Evolutionary conservation across 1,140 invertebrate genomes (phyloP), one percentile per base, ranked within the genome.

Genomic region (Drusus annulatus): DNA sequence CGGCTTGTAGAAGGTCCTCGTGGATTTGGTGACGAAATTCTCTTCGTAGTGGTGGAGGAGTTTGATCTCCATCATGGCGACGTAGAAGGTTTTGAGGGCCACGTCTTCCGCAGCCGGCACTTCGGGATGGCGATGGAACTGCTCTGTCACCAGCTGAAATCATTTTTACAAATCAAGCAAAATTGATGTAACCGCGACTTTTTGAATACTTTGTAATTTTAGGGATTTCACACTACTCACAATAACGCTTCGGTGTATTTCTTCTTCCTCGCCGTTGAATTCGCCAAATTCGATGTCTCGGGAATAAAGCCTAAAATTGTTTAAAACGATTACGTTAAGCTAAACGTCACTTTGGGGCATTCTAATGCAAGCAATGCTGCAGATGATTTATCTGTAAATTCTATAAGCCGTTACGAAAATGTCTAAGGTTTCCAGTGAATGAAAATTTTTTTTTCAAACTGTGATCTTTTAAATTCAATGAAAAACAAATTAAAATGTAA

Each of bases 31-130:
- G 0, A 94, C 90, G 78, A 91, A 91, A n/a, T 91, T 92, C 71
- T 91, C 89, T 0, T 90, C 91, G 79, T 95, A 95, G 85, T 95
- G 94, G 85, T 92, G 94, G 71, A 93, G 89, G 0, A 95, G 78
- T 19, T 90, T 86, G 79, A 95, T 94, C 83, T 93, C 91, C 50
- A 92, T 91, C 0, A 92, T 90, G 28, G 87, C 84, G 2, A 94
- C 89, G 63, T 90, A 87, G 83, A 94, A 95, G 62, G 91, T 92
- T 51, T 92, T 90, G n/a, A 91, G 89, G 17, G 92, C 93, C 19
- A 96, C 89, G 76, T 95, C 93, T 51, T 92, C 86, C 4, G 87
- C 86, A 1, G 92, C 90, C 0, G 89, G 89, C 19, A 92, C 85
- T 3, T 84, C 80, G 50, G 88, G 82, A 79, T 94, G 91, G 25